Percentiles rank a stretch among this genome's conserved stretches.
Conservation (phyloP, 2,113 vertebrate genomes). For the Elachura formosa region DNA sequence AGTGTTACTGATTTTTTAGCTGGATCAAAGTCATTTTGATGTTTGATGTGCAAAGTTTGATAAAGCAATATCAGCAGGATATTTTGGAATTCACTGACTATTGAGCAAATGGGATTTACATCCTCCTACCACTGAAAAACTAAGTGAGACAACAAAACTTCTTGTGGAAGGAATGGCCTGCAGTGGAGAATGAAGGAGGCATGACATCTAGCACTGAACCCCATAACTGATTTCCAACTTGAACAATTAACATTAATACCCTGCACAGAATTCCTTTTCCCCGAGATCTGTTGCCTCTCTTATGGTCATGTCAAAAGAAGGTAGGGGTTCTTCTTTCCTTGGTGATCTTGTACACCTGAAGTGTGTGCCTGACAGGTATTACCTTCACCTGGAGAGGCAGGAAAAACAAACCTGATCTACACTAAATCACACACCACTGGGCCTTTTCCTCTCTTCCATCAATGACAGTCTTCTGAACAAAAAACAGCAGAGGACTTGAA, state of each 20-base stretch:
- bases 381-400: background rate
- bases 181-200: background rate
- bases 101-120: background rate
- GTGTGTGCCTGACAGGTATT: background rate
- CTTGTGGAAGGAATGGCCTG: background rate
- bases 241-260: background rate
- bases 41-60: background rate
- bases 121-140: background rate
- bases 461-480: background rate
- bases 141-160: background rate
- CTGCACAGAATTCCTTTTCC: background rate
- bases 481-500: background rate
- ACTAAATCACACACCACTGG: background rate
- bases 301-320: background rate
- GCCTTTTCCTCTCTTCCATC: background rate
- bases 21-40: background rate
- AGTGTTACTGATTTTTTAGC: background rate
- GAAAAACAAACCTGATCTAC: background rate
- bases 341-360: background rate
- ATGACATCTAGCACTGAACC: background rate
- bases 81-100: background rate
- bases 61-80: background rate
- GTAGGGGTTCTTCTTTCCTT: background rate
- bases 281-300: background rate
- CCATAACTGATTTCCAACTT: background rate